Evolutionary conservation across 2,888 invertebrate species (phyloP).

Genomic region (Piscicola geometra): DNA sequence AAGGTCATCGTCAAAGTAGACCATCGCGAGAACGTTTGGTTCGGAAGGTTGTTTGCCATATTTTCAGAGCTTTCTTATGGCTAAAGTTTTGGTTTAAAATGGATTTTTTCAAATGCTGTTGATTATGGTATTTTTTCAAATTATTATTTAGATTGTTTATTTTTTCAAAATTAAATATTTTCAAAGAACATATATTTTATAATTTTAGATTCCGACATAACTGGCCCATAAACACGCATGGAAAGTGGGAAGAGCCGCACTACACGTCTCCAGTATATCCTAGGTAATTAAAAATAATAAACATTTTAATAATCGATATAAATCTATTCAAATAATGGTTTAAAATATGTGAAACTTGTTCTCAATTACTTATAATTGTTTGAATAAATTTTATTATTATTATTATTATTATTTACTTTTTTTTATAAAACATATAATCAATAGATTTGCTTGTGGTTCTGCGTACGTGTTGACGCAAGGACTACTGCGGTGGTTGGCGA

Average conservation of each 20-base stretch:
- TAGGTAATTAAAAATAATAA: conserved; percentile 23
- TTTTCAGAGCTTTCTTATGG: background rate
- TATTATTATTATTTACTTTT: no score
- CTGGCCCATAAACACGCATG: conserved; percentile 49
- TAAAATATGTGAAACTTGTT: no score
- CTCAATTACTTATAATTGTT: no score
- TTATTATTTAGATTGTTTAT: no score
- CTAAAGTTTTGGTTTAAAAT: no score
- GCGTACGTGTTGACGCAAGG: conserved; percentile 51
- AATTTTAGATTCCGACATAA: conserved; percentile 22
- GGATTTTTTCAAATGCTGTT: no score
- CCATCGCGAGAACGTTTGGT: conserved; percentile 43
- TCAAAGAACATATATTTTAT: no score
- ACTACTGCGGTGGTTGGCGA: conserved; percentile 49
- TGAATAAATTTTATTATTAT: background rate
- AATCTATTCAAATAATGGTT: no score
- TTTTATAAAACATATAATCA: no score
- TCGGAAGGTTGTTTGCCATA: conserved; percentile 41
- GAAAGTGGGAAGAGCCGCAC: conserved; percentile 53
- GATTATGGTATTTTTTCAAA: no score
- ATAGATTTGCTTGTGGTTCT: conserved; percentile 55
- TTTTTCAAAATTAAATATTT: no score
- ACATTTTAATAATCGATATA: no score
- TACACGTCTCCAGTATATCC: conserved; percentile 51
- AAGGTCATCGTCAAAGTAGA: conserved; percentile 40